Base-by-base conservation (phyloP, 2,888 invertebrate species). In the Craniophora ligustri region DNA sequence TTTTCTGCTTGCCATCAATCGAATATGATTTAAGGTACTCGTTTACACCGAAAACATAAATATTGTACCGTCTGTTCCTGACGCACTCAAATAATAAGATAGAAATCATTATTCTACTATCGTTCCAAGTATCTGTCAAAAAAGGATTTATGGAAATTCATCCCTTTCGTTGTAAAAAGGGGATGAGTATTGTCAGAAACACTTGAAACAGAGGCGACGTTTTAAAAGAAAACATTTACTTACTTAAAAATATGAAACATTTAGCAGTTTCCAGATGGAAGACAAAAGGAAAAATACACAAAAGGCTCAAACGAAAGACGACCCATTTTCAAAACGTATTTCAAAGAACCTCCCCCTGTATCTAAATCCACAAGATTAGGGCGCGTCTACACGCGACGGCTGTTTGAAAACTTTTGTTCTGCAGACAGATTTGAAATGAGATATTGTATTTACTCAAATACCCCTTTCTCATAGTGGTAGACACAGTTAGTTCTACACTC, bases 271-370 rank as follows among this genome's bases (percentile, higher is more conserved):
- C 28, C 28, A 35, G 45, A 15, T 35, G 16, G 15, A 6, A 64
- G 46, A 72, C 69, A 72, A 72, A 67, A 49, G 58, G 44, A 39
- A 34, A 58, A 40, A 61, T 59, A 59, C 15, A 67, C 72, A 72
- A 72, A 56, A 57, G 67, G 11, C 58, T 67, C 60, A 67, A 72
- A 72, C 60, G 69, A 71, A 71, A 69, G 60, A 36, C 72, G 64
- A 67, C 69, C 69, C 64, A 69, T 72, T 72, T 72, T 57, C 45
- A 54, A 69, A 70, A 62, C 56, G 72, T 53, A 58, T 72, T 72
- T 68, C 68, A 72, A 72, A 72, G 70, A 57, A 58, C 15, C 48
- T 46, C 39, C 41, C 36, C 57, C 53, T 70, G 65, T 67, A 66
- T 68, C 62, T 68, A 68, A 70, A 67, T 66, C 71, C 68, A 54